Conservation (phyloP, 2,888 invertebrate genomes). For the Eupithecia centaureata region DNA sequence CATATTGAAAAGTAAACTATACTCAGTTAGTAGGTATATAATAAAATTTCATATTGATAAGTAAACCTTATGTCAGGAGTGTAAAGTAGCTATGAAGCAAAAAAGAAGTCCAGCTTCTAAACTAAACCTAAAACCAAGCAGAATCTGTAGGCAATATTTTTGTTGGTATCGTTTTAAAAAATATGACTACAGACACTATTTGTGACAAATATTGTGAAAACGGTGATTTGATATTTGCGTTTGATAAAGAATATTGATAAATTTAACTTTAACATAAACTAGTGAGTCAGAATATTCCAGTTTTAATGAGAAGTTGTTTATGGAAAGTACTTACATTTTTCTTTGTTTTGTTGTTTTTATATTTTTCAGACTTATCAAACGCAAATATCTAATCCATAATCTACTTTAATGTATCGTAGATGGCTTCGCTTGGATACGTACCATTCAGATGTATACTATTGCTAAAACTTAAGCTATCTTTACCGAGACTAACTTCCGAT, state of each 20-base stretch:
- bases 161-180: slow-evolving; percentile 52
- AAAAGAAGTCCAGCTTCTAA: slow-evolving; percentile 44
- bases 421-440: slow-evolving; percentile 83
- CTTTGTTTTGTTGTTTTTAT: not conserved
- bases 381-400: slow-evolving; percentile 30
- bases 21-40: not conserved
- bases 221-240: slow-evolving; percentile 19
- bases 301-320: no score
- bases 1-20: not conserved
- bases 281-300: no score
- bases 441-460: slow-evolving; percentile 83
- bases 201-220: slow-evolving; percentile 37
- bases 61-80: not conserved
- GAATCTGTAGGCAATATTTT: slow-evolving; percentile 53
- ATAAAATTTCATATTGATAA: not conserved
- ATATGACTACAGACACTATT: slow-evolving; percentile 56
- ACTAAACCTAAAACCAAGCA: slow-evolving; percentile 42
- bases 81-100: slow-evolving; percentile 16
- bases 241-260: not conserved
- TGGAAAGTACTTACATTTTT: no score
- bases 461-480: slow-evolving; percentile 80
- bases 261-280: no score
- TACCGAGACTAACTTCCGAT: slow-evolving; percentile 68
- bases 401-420: slow-evolving; percentile 82
- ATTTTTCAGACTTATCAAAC: not conserved